phyloP scores from a whole-genome alignment of 2,113 vertebrate genomes.

The Pachycephala philippinensis region DNA sequence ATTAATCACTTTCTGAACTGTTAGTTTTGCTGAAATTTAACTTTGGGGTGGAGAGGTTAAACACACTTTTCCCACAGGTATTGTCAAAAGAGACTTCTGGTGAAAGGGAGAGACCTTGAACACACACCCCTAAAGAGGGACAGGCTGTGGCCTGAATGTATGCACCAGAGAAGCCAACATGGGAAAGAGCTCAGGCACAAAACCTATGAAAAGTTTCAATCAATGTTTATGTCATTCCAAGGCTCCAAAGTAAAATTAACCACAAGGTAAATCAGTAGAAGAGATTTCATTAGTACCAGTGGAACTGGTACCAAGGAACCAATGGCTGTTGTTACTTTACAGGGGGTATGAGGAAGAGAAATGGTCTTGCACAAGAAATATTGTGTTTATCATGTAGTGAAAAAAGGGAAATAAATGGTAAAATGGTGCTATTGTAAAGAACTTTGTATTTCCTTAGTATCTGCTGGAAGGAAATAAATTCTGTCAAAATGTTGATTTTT shows the following conservation, averaged over 20 bases:
- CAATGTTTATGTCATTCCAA: not conserved
- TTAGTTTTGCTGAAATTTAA: constrained; percentile 30
- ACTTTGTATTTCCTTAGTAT: not conserved
- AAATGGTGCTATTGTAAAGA: constrained; percentile 1
- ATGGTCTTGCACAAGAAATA: not conserved
- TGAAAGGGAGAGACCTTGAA: not conserved
- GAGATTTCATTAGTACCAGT: not conserved
- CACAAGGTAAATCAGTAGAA: not conserved
- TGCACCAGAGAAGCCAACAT: not conserved
- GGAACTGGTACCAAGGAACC: not conserved
- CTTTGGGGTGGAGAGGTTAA: not conserved
- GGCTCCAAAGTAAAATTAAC: not conserved
- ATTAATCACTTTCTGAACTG: constrained; percentile 26
- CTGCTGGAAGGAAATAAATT: not conserved
- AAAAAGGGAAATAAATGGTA: not conserved
- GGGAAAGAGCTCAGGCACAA: not conserved
- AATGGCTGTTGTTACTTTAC: not conserved
- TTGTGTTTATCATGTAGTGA: not conserved
- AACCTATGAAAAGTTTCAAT: not conserved
- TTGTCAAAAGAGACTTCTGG: not conserved
- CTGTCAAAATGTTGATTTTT: not conserved
- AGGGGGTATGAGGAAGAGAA: not conserved
- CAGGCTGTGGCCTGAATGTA: not conserved
- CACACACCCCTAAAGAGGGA: not conserved
- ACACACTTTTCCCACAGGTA: not conserved